Base-by-base conservation (phyloP, 2,113 vertebrate species). In the Corythornis cristatus region DNA sequence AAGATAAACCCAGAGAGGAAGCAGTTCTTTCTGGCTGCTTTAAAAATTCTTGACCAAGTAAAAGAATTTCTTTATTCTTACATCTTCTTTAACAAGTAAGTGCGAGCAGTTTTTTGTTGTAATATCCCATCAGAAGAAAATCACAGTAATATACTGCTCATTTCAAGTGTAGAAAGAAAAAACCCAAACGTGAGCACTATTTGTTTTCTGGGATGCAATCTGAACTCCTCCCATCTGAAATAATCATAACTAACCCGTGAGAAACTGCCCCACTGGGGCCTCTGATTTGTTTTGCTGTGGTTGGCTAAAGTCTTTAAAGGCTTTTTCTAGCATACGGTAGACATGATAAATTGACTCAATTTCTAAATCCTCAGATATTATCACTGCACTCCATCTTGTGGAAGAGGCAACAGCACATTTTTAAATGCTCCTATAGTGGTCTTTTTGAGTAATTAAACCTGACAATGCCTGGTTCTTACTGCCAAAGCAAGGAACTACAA, bases 381-480 rank as follows among this genome's bases (percentile, higher is more conserved):
- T 94, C 93, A 88, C 74, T 93, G 93, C 62, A 84, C 88, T 94
- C 88, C 92, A 92, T 95, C 92, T 96, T 92, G 84, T 95, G 86
- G 96, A 95, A 91, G 89, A 89, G 67, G 62, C 71, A 91, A 95
- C 84, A 86, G 72, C 66, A 57, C 74, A 50, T 83, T 89, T 72
- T 76, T 29, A 94, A 95, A 66, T 51, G 8, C 90, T 86, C 54
- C 73, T 78, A 5, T n/a, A 66, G 58, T 76, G 62, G 35, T 43
- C 50, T 75, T 64, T 87, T 87, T 85, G 66, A 82, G 67, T 89
- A 89, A 93, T 82, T 89, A 85, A 94, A 78, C 25, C 8, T 62
- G 82, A 29, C 68, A 89, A 26, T 28, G 17, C 46, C 56, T 68
- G 29, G 6, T 86, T 94, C 5, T 12, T 78, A 8, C 48, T 80